Conservation (phyloP, 2,888 invertebrate genomes). For the Hypsopygia costalis region DNA sequence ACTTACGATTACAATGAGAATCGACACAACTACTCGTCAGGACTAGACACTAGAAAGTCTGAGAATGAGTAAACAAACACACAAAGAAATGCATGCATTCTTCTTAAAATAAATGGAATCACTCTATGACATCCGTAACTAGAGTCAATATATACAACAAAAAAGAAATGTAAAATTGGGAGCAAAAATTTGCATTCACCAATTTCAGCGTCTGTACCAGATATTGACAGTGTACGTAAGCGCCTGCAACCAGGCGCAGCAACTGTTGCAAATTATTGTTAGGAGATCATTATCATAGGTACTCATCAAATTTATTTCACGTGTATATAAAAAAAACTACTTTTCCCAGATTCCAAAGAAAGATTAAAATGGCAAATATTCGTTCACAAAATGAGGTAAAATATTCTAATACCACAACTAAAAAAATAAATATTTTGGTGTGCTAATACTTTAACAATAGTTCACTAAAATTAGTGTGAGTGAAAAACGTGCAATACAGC, state of each 20-base stretch:
- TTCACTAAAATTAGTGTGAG: slow-evolving; percentile 46
- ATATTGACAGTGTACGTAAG: too few species aligned
- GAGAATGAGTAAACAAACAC: slow-evolving; percentile 75
- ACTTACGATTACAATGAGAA: slow-evolving; percentile 69
- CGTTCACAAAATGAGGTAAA: slow-evolving; percentile 36
- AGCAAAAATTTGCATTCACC: slow-evolving; percentile 11
- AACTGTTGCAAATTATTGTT: slow-evolving; percentile 11
- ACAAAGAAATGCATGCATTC: slow-evolving; percentile 78
- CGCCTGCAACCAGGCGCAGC: not conserved
- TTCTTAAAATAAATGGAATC: slow-evolving; percentile 79
- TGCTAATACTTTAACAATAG: slow-evolving; percentile 67
- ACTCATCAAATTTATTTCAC: not conserved
- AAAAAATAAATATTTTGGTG: slow-evolving; percentile 71
- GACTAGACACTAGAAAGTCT: slow-evolving; percentile 74
- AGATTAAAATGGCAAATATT: slow-evolving; percentile 17
- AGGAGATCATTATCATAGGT: slow-evolving; percentile 31
- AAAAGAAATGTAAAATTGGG: slow-evolving; percentile 17
- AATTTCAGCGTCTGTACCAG: too few species aligned
- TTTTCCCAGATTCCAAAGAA: slow-evolving; percentile 5
- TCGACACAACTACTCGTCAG: slow-evolving; percentile 64
- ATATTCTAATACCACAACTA: slow-evolving; percentile 42
- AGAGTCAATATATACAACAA: slow-evolving; percentile 69
- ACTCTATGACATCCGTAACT: slow-evolving; percentile 65
- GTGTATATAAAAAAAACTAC: not conserved
- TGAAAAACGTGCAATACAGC: slow-evolving; percentile 22